Conservation (phyloP, 2,113 vertebrate genomes). For the Clinocottus analis region DNA sequence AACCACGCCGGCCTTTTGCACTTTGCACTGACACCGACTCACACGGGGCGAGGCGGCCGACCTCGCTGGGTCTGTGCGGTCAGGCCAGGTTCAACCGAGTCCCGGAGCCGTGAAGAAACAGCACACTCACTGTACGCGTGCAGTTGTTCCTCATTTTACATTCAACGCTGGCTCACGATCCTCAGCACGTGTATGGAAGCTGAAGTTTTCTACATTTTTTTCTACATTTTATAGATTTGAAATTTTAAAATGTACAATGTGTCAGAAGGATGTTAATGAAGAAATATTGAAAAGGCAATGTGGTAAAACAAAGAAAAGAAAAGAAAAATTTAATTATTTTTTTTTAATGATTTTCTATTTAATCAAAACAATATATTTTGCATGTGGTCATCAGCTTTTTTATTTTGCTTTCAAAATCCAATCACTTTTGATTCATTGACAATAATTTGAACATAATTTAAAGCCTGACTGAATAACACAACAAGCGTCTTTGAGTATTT, state of each 20-base stretch:
- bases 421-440: background rate
- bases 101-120: constrained; percentile 8
- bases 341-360: too few species aligned
- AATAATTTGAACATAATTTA: background rate
- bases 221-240: too few species aligned
- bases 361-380: too few species aligned
- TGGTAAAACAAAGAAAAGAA: background rate
- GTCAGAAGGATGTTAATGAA: background rate
- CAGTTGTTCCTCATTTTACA: constrained; percentile 19
- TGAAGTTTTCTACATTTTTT: too few species aligned
- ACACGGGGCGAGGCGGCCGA: constrained; percentile 46
- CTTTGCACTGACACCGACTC: constrained; percentile 62
- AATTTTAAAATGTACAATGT: background rate
- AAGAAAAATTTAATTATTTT: background rate
- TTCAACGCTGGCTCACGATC: background rate
- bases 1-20: constrained; percentile 63
- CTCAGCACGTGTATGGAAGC: background rate
- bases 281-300: background rate
- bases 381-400: background rate
- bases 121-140: constrained; percentile 21
- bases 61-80: constrained; percentile 45
- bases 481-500: too few species aligned
- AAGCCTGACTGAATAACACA: background rate
- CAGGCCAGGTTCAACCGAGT: constrained; percentile 41
- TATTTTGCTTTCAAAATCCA: background rate